Evolutionary conservation across 2,888 invertebrate species (phyloP), one percentile per base, ranked within the genome.

Genomic region (Cylindroiulus punctatus): DNA sequence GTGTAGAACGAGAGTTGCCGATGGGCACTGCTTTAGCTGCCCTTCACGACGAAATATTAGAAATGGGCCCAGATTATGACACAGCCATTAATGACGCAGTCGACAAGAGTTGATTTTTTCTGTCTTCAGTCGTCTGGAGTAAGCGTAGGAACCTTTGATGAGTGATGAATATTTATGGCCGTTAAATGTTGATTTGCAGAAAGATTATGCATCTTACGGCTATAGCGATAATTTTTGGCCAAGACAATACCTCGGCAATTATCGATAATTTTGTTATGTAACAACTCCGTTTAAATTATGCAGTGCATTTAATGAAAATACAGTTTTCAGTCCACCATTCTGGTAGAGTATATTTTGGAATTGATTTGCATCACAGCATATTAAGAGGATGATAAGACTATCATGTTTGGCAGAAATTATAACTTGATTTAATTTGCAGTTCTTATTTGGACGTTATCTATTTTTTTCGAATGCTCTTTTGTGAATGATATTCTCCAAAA

Each of bases 251-350:
- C 76, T 22, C 19, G 65, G 19, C 5, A 52, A 65, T 65, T 65
- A 26, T 26, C 22, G 10, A 5, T 22, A 26, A 65, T n/a, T 52
- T 52, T 52, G n/a, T 26, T 26, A 65, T 65, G 65, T 65, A 65
- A 65, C 26, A 65, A 65, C 22, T 26, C 26, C 65, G 76, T 22
- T 76, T 76, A 76, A 76, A 30, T 22, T 30, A 76, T 76, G 76
- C 30, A 30, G 76, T 76, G 76, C 76, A 76, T 76, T 76, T 26
- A 30, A 76, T 76, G 76, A 76, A 76, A 76, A 65, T 26, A 14
- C 30, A 30, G 76, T 76, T 76, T 76, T 30, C 76, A 14, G 76
- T 76, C 76, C 76, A 76, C 76, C 76, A 76, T 76, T 76, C 30
- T 76, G 30, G 14, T 76, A 44, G 8, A 7, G 4, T 8, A 26